Conservation (phyloP, 2,888 invertebrate genomes). For the Callinectes sapidus region DNA sequence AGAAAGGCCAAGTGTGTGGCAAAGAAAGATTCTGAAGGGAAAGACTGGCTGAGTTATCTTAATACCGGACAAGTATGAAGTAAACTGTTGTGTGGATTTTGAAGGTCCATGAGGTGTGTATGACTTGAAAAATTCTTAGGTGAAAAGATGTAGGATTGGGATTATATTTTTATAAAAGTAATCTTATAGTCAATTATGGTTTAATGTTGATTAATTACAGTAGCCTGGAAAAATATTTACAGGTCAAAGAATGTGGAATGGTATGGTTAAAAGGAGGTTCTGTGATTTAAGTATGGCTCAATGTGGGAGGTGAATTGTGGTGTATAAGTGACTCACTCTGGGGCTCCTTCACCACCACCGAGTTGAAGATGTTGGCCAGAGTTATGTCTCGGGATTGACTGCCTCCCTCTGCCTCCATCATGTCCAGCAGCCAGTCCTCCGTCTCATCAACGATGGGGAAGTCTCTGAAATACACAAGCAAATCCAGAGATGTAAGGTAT, state of each 20-base stretch:
- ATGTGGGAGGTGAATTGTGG: not conserved
- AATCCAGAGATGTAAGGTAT: not conserved
- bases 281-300: not conserved
- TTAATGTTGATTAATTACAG: not conserved
- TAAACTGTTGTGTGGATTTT: not conserved
- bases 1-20: not conserved
- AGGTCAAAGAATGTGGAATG: not conserved
- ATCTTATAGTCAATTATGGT: not conserved
- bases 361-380: slow-evolving; percentile 34
- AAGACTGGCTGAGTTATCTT: not conserved
- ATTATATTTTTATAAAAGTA: not conserved
- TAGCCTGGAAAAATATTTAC: not conserved
- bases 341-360: slow-evolving; percentile 38
- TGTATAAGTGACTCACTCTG: slow-evolving; percentile 9
- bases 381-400: not conserved
- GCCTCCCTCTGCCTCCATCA: not conserved
- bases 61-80: not conserved
- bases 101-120: not conserved
- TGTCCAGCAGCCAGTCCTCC: not conserved
- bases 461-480: not conserved
- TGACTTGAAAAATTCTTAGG: not conserved
- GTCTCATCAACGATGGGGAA: slow-evolving; percentile 7
- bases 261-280: not conserved
- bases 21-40: slow-evolving; percentile 23
- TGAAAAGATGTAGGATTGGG: not conserved